Conservation (phyloP, 1,140 invertebrate species). For the Acromyrmex heyeri region DNA sequence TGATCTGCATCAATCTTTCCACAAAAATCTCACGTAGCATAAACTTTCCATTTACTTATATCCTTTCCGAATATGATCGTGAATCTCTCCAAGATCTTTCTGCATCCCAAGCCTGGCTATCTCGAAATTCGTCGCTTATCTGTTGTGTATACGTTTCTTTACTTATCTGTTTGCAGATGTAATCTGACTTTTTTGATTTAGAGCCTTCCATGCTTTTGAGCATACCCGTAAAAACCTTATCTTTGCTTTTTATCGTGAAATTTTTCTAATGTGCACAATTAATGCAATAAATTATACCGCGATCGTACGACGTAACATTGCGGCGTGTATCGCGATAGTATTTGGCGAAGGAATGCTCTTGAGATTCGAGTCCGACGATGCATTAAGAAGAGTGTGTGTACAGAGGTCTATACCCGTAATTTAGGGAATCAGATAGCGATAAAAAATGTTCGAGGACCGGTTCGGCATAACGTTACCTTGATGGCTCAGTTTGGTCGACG, state of each 20-base stretch:
- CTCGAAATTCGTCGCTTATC: conserved; percentile 30
- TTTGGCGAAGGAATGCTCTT: conserved; percentile 18
- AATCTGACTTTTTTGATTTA: conserved; percentile 5
- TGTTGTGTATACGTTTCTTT: neutral
- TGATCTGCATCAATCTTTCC: neutral
- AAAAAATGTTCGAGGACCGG: conserved; percentile 53
- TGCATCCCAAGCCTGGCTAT: neutral
- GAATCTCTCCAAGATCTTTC: neutral
- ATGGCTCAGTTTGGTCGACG: conserved; percentile 42
- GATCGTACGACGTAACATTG: conserved; percentile 9
- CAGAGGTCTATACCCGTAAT: conserved; percentile 42
- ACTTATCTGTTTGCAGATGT: conserved; percentile 36
- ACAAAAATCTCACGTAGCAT: neutral
- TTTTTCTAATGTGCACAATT: conserved; percentile 22
- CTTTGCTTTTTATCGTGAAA: neutral
- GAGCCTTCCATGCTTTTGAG: neutral
- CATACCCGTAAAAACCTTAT: neutral
- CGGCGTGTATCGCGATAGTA: neutral
- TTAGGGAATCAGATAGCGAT: conserved; percentile 53
- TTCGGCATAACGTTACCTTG: conserved; percentile 65
- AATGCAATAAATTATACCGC: neutral
- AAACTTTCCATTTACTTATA: neutral
- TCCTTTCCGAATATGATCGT: neutral
- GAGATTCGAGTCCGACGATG: conserved; percentile 17
- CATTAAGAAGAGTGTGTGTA: conserved; percentile 44